A percentile compares a stretch with the other conserved stretches of the same genome.
These are phyloP conservation scores for cattle (Bos taurus) DNA, from an alignment of 2,113 vertebrate species.

Conservation along the genomic window DNA sequence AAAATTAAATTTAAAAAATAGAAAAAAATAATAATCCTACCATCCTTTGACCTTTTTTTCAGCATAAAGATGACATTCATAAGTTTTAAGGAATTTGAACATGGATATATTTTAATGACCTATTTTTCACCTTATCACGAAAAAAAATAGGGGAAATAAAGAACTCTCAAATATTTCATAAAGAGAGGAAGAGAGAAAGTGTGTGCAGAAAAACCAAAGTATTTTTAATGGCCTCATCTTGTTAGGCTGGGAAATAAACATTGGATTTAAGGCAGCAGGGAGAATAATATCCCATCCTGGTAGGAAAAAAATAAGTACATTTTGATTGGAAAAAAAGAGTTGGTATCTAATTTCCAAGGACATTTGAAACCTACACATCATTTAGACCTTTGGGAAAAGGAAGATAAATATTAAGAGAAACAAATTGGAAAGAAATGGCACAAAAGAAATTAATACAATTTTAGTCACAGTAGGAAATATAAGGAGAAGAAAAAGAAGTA, in stretches of 20 bases:
- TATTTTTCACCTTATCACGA: neutral
- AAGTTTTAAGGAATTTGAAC: neutral
- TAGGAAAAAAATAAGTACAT: neutral
- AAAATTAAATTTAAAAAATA: too few relatives aligned
- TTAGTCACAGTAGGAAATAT: neutral
- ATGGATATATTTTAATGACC: neutral
- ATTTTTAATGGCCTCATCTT: neutral
- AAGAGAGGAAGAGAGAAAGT: neutral
- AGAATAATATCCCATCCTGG: neutral
- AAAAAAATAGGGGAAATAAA: neutral
- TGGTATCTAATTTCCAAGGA: neutral
- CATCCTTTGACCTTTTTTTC: neutral
- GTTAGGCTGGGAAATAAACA: neutral
- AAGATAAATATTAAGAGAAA: neutral
- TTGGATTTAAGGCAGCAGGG: neutral
- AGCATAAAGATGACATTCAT: neutral
- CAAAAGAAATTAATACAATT: neutral
- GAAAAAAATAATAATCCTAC: neutral
- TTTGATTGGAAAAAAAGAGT: neutral
- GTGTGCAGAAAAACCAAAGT: neutral
- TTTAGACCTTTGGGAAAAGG: neutral
- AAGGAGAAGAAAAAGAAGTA: neutral
- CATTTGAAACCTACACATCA: neutral
- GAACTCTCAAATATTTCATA: neutral
- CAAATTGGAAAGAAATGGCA: neutral